Evolutionary conservation across 2,113 vertebrate genomes (phyloP).

Genomic region (Gavialis gangeticus): DNA sequence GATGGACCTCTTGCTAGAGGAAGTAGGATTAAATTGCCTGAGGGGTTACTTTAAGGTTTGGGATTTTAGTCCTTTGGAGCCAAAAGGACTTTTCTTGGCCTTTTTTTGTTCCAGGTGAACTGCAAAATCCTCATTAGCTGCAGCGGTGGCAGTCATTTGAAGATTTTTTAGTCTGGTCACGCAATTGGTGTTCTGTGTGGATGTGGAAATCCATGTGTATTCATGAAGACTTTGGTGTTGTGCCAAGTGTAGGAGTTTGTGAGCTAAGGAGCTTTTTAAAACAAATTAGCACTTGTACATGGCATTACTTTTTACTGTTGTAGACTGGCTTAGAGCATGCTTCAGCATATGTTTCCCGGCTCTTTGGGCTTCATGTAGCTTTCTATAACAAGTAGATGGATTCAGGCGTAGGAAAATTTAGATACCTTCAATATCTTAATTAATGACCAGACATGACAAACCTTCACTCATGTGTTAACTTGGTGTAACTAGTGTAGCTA

Average conservation of each 20-base stretch:
- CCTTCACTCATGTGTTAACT: too few species aligned
- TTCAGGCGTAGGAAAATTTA: background rate
- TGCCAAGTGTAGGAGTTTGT: background rate
- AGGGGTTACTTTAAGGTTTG: background rate
- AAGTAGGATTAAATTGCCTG: background rate
- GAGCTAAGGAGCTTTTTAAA: background rate
- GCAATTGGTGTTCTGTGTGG: background rate
- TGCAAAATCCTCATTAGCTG: constrained; percentile 43
- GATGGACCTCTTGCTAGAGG: background rate
- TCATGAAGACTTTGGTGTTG: background rate
- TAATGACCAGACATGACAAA: too few species aligned
- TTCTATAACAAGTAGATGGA: background rate
- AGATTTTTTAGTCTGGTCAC: constrained; percentile 54
- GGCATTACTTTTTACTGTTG: background rate
- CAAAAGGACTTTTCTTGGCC: background rate
- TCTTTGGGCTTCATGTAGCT: background rate
- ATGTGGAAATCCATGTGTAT: constrained; percentile 8
- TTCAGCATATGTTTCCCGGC: fast-evolving
- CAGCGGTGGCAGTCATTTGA: constrained; percentile 1
- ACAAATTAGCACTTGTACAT: background rate
- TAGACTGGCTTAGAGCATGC: background rate
- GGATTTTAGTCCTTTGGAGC: background rate
- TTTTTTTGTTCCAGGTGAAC: constrained; percentile 2
- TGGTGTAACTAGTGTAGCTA: background rate
- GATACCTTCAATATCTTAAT: too few species aligned